Conservation (phyloP, 2,888 invertebrate species). For the Nymphalis urticae region DNA sequence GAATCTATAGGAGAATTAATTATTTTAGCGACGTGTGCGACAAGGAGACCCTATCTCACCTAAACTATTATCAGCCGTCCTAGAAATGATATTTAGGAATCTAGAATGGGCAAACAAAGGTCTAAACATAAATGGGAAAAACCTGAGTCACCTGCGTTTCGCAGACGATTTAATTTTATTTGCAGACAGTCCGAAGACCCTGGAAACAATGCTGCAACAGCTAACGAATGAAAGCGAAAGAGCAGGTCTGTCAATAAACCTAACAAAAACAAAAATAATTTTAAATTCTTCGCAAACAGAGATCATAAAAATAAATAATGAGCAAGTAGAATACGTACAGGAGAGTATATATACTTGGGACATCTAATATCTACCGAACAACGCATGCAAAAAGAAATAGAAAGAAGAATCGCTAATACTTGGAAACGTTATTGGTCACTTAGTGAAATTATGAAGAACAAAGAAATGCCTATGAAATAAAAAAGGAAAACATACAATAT, state of each 20-base stretch:
- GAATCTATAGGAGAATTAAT: conserved; percentile 35
- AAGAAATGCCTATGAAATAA: too few species aligned
- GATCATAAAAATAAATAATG: conserved; percentile 24
- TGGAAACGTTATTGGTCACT: conserved; percentile 32
- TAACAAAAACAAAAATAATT: conserved; percentile 30
- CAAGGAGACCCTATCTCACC: conserved; percentile 28
- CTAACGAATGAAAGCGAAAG: conserved; percentile 30
- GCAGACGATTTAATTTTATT: conserved; percentile 37
- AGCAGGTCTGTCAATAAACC: conserved; percentile 32
- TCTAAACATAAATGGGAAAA: conserved; percentile 29
- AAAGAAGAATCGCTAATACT: conserved; percentile 30
- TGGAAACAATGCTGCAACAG: conserved; percentile 35
- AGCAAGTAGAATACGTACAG: conserved; percentile 34
- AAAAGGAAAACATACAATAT: too few species aligned
- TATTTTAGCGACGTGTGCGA: conserved; percentile 17
- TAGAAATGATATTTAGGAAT: conserved; percentile 11
- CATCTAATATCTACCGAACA: conserved; percentile 31
- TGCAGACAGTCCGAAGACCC: conserved; percentile 28
- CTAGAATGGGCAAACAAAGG: not conserved
- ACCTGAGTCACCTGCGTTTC: conserved; percentile 27
- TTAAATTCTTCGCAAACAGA: conserved; percentile 33
- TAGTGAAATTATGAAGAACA: conserved; percentile 6
- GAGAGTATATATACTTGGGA: conserved; percentile 35
- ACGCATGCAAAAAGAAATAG: conserved; percentile 33
- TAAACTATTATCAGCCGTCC: conserved; percentile 22